Conservation (phyloP, 2,888 invertebrate genomes). For the Calliopum simillimum region DNA sequence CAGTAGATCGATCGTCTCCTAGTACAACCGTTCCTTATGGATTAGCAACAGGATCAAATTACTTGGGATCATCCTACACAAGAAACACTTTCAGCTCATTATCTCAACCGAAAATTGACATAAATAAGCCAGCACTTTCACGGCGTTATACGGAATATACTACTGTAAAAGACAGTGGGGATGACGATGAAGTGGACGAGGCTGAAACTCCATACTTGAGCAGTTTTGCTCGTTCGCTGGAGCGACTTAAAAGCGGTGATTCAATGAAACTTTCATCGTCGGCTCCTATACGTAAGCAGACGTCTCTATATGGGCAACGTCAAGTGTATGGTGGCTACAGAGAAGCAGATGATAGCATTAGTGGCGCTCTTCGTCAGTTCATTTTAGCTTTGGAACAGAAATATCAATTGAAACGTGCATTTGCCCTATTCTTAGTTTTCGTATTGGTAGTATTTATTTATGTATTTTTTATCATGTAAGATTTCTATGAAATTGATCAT, state of each 20-base stretch:
- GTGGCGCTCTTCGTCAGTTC: neutral
- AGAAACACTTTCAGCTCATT: too few species aligned
- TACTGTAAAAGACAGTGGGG: neutral
- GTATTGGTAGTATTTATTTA: slow-evolving; percentile 17
- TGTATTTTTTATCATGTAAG: slow-evolving; percentile 19
- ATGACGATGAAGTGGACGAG: neutral
- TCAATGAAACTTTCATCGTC: neutral
- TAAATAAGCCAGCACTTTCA: too few species aligned
- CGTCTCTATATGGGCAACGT: neutral
- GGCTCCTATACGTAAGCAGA: neutral
- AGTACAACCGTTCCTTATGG: too few species aligned
- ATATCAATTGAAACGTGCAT: slow-evolving; percentile 12
- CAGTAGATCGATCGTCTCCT: too few species aligned
- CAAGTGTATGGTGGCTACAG: neutral
- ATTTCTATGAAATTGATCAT: too few species aligned
- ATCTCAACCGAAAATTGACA: too few species aligned
- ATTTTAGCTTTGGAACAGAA: slow-evolving; percentile 2
- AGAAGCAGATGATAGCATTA: neutral
- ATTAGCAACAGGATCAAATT: neutral
- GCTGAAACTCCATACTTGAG: slow-evolving; percentile 18
- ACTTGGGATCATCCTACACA: neutral
- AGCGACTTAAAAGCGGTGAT: slow-evolving; percentile 6
- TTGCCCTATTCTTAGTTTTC: neutral
- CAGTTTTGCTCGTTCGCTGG: slow-evolving; percentile 17
- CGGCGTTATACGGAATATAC: neutral